Evolutionary conservation across 2,888 invertebrate species (phyloP).

Genomic region (Tholera decimalis): DNA sequence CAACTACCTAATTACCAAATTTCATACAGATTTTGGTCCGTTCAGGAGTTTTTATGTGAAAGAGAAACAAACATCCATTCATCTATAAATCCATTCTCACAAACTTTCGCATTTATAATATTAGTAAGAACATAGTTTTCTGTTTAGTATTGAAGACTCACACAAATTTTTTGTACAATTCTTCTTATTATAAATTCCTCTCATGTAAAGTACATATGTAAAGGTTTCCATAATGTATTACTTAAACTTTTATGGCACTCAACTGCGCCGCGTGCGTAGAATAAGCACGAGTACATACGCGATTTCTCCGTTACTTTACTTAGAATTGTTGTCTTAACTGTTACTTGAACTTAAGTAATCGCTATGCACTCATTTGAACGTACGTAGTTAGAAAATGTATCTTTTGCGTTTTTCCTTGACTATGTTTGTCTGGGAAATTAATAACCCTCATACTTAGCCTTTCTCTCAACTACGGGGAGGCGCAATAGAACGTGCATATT

Average conservation of each 20-base stretch:
- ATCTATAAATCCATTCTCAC: too few species aligned
- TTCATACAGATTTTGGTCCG: too few species aligned
- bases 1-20: too few species aligned
- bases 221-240: slow-evolving; percentile 32
- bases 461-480: too few species aligned
- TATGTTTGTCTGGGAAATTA: too few species aligned
- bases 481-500: too few species aligned
- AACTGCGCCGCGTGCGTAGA: slow-evolving; percentile 52
- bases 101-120: too few species aligned
- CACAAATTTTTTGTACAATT: background rate
- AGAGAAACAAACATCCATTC: too few species aligned
- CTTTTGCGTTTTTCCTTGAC: too few species aligned
- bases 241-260: slow-evolving; percentile 49
- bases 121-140: background rate
- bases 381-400: background rate
- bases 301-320: slow-evolving; percentile 59
- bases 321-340: slow-evolving; percentile 50
- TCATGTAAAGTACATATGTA: slow-evolving; percentile 18
- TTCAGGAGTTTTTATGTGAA: too few species aligned
- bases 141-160: background rate
- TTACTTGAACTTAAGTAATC: slow-evolving; percentile 40
- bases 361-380: background rate
- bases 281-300: slow-evolving; percentile 64
- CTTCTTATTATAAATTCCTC: slow-evolving; percentile 11
- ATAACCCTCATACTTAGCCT: too few species aligned